Conservation (phyloP, 1,140 invertebrate species). For the Calliphora vicina region DNA sequence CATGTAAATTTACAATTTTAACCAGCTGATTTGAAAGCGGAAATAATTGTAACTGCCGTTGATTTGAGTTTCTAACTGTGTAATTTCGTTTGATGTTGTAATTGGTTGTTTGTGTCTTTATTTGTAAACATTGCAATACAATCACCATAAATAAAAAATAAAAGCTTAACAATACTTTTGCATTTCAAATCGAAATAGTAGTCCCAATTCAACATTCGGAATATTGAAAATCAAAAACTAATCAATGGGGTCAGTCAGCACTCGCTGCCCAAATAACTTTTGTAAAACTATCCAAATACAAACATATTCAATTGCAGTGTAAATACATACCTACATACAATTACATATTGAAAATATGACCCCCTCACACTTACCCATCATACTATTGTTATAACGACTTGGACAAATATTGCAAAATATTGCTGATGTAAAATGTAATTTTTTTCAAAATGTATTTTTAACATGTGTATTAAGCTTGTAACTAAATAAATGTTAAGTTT, state of each 20-base stretch:
- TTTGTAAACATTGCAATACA: not conserved
- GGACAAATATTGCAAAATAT: conserved; percentile 23
- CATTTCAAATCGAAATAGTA: not conserved
- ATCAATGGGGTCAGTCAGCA: not conserved
- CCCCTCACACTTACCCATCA: too few species aligned
- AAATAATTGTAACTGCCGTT: not conserved
- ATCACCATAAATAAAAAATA: not conserved
- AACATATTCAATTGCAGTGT: too few species aligned
- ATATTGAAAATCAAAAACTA: not conserved
- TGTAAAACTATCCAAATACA: too few species aligned
- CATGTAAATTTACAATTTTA: too few species aligned
- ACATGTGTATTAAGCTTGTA: not conserved
- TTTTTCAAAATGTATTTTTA: not conserved
- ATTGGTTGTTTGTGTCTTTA: too few species aligned
- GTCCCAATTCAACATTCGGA: not conserved
- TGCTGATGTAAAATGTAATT: not conserved
- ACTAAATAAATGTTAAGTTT: too few species aligned
- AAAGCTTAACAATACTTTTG: not conserved
- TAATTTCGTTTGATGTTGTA: too few species aligned
- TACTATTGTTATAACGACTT: not conserved
- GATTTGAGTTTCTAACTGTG: too few species aligned
- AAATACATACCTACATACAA: too few species aligned
- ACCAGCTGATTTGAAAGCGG: not conserved
- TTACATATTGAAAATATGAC: not conserved
- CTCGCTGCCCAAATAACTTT: too few species aligned